Evolutionary conservation across 2,888 invertebrate species (phyloP), one percentile per base, ranked within the genome.

Genomic region (Cetonia aurata): DNA sequence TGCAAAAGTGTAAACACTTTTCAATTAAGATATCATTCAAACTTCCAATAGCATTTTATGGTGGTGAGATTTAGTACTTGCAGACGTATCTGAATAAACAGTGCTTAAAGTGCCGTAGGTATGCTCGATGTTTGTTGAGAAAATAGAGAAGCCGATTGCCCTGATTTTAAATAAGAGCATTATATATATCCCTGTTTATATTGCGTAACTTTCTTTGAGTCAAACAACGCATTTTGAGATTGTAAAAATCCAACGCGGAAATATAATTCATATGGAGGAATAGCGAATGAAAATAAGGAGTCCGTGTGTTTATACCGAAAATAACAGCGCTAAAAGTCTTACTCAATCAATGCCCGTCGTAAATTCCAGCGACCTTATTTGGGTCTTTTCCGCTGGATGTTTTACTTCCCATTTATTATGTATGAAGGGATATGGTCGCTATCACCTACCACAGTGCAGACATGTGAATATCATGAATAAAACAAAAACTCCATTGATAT

Each of bases 331-430:
- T 62, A 48, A 62, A 62, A 62, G 48, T 62, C 62, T 62, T 62
- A 48, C 62, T 50, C 62, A 62, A 62, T 62, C 62, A 62, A 62
- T 62, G 48, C 48, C 62, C 62, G 62, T 62, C 62, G 62, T 62
- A 62, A 62, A 62, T 62, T 62, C 62, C 48, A 62, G 48, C 13
- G 48, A 62, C 48, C 62, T 62, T 62, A 48, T 62, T 62, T 41
- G 37, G 33, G 46, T 48, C 48, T 62, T 33, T 48, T 17, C 62
- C 33, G 62, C 13, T 62, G 33, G 48, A 62, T 12, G 62, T 15
- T 62, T 62, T 46, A 46, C 13, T 62, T 33, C 48, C 33, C 33
- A 15, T 62, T 62, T 62, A 62, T 62, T 62, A 62, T 62, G 62
- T 62, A 62, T 48, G 31, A 50, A 48, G n/a, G 48, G 48, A 62